Evolutionary conservation across 2,888 invertebrate species (phyloP), one percentile per base, ranked within the genome.

Genomic region (Microdon myrmicae): DNA sequence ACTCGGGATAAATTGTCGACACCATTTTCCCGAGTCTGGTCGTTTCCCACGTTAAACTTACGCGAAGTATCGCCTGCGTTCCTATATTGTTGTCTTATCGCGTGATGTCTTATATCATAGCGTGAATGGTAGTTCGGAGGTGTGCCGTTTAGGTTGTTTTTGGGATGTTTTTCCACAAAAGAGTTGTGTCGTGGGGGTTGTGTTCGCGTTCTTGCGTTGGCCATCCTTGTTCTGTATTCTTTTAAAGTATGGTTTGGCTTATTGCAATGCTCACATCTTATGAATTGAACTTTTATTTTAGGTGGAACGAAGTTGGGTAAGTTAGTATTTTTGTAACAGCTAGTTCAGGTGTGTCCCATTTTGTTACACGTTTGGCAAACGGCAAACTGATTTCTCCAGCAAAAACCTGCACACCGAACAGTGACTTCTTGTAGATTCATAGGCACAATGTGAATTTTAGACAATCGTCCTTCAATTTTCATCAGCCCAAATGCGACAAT

Each of bases 341-440:
- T 10, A 10, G 19, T 23, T 7, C 26, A 28, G 4, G 28, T 39
- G 10, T 39, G 39, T n/a, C 39, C 12, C 4, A 13, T 4, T 13
- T 37, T 23, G 8, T 37, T 37, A 16, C 23, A 23, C 13, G 23
- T 37, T 7, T 23, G 37, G 23, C 37, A 37, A 10, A 23, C n/a
- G n/a, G n/a, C n/a, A n/a, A n/a, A n/a, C n/a, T n/a, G n/a, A n/a
- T n/a, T n/a, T n/a, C n/a, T n/a, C n/a, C n/a, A n/a, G n/a, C n/a
- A n/a, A n/a, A n/a, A n/a, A n/a, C n/a, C n/a, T n/a, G n/a, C n/a
- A n/a, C n/a, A n/a, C n/a, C n/a, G n/a, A n/a, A n/a, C n/a, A n/a
- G n/a, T n/a, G n/a, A n/a, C n/a, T n/a, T n/a, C n/a, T n/a, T n/a
- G n/a, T n/a, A n/a, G n/a, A n/a, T n/a, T n/a, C n/a, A n/a, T n/a